These are phyloP conservation scores for Anticlea derivata DNA, from an alignment of 2,888 invertebrate genomes.

Conservation along the genomic window DNA sequence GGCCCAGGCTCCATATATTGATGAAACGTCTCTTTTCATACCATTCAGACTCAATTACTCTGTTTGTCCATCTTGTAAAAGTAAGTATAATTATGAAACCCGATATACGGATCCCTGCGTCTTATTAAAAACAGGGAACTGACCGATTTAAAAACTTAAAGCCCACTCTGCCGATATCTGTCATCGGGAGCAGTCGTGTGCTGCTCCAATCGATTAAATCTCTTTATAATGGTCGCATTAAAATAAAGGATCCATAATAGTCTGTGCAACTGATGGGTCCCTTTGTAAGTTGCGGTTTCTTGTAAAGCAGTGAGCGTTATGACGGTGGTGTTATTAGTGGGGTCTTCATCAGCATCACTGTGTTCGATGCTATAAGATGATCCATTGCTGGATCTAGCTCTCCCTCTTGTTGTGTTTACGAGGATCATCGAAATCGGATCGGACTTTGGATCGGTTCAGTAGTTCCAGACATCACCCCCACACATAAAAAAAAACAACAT, in stretches of 20 bases:
- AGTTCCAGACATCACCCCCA: too few species aligned
- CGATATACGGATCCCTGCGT: not conserved
- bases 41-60: too few species aligned
- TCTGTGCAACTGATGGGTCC: constrained; percentile 31
- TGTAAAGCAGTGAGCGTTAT: not conserved
- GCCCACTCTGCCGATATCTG: constrained; percentile 75
- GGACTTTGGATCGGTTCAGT: too few species aligned
- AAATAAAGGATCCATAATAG: constrained; percentile 70
- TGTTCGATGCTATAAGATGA: too few species aligned
- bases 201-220: constrained; percentile 69
- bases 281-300: constrained; percentile 17
- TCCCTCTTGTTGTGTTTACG: too few species aligned
- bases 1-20: too few species aligned
- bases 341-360: not conserved
- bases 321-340: not conserved
- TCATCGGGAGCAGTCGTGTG: constrained; percentile 70
- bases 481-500: too few species aligned
- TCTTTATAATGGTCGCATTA: constrained; percentile 67
- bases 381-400: too few species aligned
- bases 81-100: too few species aligned
- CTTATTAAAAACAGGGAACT: not conserved
- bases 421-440: too few species aligned
- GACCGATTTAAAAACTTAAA: constrained; percentile 48
- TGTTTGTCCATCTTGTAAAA: too few species aligned
- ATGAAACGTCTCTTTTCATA: too few species aligned